phyloP scores from a whole-genome alignment of 2,888 invertebrate genomes.

The Yponomeuta sedellus region DNA sequence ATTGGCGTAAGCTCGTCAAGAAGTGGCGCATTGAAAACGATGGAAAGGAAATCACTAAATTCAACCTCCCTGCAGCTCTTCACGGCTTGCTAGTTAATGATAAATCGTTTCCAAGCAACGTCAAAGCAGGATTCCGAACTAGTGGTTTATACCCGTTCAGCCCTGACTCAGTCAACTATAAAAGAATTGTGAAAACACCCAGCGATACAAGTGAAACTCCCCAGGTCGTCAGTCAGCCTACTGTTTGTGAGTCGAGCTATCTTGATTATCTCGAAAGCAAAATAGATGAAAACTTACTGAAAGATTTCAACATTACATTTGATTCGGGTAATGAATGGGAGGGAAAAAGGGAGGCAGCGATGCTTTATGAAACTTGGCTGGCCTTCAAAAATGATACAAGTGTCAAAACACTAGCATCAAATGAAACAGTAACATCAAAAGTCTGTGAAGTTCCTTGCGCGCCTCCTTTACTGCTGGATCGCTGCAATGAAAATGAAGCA shows the following conservation, averaged over 20 bases:
- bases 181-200: not conserved
- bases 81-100: conserved; percentile 10
- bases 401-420: not conserved
- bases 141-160: not conserved
- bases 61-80: conserved; percentile 22
- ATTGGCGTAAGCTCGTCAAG: conserved; percentile 22
- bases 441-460: not conserved
- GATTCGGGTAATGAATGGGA: not conserved
- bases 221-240: no score
- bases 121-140: not conserved
- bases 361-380: not conserved
- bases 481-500: not conserved
- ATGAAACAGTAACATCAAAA: not conserved
- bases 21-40: conserved; percentile 26
- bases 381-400: not conserved
- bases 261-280: conserved; percentile 6
- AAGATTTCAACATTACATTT: not conserved
- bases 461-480: not conserved
- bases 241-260: not conserved
- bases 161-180: conserved; percentile 6
- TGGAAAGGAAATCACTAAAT: conserved; percentile 27
- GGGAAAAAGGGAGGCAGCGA: no score
- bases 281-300: not conserved
- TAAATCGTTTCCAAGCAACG: not conserved
- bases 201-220: no score